Conservation (phyloP, 2,888 invertebrate genomes). For the Apodemia mormo region DNA sequence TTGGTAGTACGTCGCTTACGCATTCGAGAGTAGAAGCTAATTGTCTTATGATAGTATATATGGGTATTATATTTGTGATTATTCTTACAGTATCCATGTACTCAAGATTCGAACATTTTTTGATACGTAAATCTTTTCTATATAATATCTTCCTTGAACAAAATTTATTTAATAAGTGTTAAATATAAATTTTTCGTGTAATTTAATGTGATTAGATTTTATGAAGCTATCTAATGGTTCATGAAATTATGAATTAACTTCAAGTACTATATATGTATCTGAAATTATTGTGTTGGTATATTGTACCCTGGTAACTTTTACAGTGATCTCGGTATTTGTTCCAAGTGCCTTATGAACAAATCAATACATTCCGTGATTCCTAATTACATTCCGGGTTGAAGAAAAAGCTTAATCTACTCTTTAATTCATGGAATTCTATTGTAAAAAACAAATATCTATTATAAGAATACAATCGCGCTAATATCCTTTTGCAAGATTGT, state of each 20-base stretch:
- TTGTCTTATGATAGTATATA: slow-evolving; percentile 38
- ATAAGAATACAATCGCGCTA: background rate
- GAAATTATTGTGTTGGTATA: slow-evolving; percentile 3
- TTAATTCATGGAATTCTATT: background rate
- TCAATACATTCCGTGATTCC: slow-evolving; percentile 59
- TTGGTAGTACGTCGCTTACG: slow-evolving; percentile 31
- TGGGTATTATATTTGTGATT: slow-evolving; percentile 25
- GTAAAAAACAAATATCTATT: background rate
- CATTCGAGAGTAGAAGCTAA: slow-evolving; percentile 31
- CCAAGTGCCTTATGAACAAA: slow-evolving; percentile 80
- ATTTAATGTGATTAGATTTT: slow-evolving; percentile 63
- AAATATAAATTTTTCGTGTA: slow-evolving; percentile 24
- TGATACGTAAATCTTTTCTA: slow-evolving; percentile 40
- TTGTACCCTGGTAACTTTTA: slow-evolving; percentile 25
- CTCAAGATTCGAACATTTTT: slow-evolving; percentile 15
- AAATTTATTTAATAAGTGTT: slow-evolving; percentile 26
- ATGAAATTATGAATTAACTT: slow-evolving; percentile 23
- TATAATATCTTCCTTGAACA: slow-evolving; percentile 35
- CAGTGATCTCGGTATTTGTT: slow-evolving; percentile 72
- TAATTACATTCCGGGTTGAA: slow-evolving; percentile 53
- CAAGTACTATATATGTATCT: slow-evolving; percentile 19
- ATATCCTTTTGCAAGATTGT: too few species aligned
- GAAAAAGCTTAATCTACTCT: background rate
- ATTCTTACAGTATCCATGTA: slow-evolving; percentile 40
- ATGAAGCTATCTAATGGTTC: slow-evolving; percentile 52